Conservation (phyloP, 2,113 vertebrate species). For the Chamaetylas fuelleborni region DNA sequence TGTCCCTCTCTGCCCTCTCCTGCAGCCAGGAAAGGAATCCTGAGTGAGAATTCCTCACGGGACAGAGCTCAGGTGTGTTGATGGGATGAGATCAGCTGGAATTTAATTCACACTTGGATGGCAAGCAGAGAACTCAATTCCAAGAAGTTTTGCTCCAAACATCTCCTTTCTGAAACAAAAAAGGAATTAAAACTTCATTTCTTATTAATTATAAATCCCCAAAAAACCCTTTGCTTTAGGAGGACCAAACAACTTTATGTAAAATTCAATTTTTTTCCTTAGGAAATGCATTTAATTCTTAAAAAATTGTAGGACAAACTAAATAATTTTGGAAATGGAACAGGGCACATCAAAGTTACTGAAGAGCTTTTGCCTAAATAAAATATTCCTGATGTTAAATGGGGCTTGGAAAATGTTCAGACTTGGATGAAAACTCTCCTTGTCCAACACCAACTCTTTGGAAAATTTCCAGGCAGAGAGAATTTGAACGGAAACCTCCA, state of each 20-base stretch:
- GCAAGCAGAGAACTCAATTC: not conserved
- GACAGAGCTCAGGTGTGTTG: not conserved
- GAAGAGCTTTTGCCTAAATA: not conserved
- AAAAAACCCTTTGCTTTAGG: not conserved
- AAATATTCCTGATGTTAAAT: not conserved
- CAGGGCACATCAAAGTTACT: not conserved
- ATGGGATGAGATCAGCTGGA: not conserved
- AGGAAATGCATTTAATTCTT: not conserved
- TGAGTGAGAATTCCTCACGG: not conserved
- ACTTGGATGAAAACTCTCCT: fast-evolving
- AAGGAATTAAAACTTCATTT: not conserved
- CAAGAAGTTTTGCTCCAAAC: not conserved
- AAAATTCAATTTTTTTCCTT: not conserved
- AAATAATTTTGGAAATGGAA: not conserved
- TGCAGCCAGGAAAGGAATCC: not conserved
- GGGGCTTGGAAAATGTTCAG: not conserved
- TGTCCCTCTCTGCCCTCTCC: not conserved
- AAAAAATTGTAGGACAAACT: not conserved
- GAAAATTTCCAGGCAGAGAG: not conserved
- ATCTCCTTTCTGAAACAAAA: not conserved
- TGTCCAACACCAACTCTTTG: not conserved
- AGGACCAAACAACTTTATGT: not conserved
- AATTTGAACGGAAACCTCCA: not conserved
- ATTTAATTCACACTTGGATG: not conserved
- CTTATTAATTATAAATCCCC: not conserved